These are phyloP conservation scores for Phenganax stokvisi DNA, from an alignment of 92 coral and sea anemone genomes.

Conservation along the genomic window DNA sequence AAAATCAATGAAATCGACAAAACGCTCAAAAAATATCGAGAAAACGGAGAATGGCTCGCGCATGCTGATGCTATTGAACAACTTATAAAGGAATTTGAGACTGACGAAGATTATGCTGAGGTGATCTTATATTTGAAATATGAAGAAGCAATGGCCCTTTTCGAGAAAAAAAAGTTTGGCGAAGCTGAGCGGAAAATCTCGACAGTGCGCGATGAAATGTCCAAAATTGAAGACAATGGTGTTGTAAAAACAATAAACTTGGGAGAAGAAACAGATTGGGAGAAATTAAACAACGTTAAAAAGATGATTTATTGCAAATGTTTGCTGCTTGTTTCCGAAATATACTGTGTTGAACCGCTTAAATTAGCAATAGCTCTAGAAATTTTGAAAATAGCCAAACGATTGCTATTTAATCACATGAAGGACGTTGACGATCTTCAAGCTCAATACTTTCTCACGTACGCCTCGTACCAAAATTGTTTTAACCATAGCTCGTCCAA, in stretches of 20 bases:
- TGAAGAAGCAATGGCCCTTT: not conserved
- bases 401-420: not conserved
- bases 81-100: not conserved
- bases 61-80: not conserved
- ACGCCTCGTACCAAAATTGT: not conserved
- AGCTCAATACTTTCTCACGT: not conserved
- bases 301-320: slow-evolving; percentile 2
- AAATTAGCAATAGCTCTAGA: not conserved
- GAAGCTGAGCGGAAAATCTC: no score
- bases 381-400: not conserved
- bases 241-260: not conserved
- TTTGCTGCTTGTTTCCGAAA: not conserved
- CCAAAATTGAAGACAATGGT: not conserved
- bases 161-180: not conserved
- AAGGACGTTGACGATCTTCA: not conserved
- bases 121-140: not conserved
- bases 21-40: not conserved
- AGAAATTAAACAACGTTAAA: not conserved
- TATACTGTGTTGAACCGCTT: not conserved
- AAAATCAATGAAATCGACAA: not conserved
- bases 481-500: not conserved
- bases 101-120: not conserved
- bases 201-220: not conserved
- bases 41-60: not conserved
- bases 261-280: not conserved